Conservation (phyloP, 2,797 vertebrate species). For the Mormyrops attenuatus region DNA sequence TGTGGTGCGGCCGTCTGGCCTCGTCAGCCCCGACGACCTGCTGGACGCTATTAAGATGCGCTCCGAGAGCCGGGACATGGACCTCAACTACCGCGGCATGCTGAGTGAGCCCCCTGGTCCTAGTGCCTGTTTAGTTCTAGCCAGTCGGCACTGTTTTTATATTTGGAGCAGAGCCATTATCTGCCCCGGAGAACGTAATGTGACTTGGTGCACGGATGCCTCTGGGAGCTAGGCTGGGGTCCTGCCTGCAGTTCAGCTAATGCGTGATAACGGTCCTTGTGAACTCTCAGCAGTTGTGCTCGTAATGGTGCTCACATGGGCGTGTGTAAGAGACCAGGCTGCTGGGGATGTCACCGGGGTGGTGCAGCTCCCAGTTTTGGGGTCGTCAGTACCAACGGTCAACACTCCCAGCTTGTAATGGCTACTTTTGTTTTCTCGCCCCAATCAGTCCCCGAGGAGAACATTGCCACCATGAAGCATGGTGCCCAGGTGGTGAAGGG, state of each 20-base stretch:
- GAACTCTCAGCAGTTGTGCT: neutral
- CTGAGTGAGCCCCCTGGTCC: conserved; percentile 68
- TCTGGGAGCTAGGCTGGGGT: too few species aligned
- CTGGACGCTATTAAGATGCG: conserved; percentile 95
- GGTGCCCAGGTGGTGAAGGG: conserved; percentile 95
- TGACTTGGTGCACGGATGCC: neutral
- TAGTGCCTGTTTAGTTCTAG: neutral
- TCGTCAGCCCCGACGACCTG: conserved; percentile 88
- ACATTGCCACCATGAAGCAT: conserved; percentile 96
- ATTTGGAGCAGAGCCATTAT: conserved; percentile 13
- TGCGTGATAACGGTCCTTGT: neutral
- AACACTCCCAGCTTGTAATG: neutral
- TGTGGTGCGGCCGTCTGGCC: conserved; percentile 82
- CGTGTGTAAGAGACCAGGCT: neutral
- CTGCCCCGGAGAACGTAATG: neutral
- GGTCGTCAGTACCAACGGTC: neutral
- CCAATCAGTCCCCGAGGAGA: conserved; percentile 84
- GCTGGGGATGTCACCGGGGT: neutral
- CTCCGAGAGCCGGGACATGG: conserved; percentile 95
- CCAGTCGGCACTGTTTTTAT: neutral
- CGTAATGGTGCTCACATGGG: neutral
- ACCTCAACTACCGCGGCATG: conserved; percentile 96
- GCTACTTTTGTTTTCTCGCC: neutral
- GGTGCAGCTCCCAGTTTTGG: neutral
- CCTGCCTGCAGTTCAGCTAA: neutral